Evolutionary conservation across 1,140 invertebrate species (phyloP).

Genomic region (Zaprionus vittiger): DNA sequence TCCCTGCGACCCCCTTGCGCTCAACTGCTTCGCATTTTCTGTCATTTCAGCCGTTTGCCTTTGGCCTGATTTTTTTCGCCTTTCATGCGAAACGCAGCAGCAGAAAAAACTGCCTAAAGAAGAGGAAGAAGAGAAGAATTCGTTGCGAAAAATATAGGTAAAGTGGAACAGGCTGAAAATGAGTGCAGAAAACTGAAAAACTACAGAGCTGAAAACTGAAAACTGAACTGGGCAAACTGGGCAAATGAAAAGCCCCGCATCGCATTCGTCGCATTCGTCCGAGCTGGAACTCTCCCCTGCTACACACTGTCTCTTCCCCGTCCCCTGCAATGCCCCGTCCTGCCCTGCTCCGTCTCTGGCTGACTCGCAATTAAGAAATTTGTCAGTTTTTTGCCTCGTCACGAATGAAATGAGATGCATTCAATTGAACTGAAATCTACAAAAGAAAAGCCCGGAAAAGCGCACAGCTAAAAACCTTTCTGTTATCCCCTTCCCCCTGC

Average conservation of each 20-base stretch:
- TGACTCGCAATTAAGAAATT: conserved; percentile 78
- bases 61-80: conserved; percentile 49
- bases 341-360: conserved; percentile 12
- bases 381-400: conserved; percentile 62
- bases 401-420: conserved; percentile 75
- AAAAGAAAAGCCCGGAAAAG: conserved; percentile 45
- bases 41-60: conserved; percentile 49
- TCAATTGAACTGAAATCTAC: conserved; percentile 68
- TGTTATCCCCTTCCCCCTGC: neutral
- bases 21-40: conserved; percentile 39
- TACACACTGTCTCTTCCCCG: neutral
- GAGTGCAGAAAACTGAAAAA: neutral
- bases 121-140: neutral
- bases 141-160: conserved; percentile 17
- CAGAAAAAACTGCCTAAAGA: conserved; percentile 13
- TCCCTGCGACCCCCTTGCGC: neutral
- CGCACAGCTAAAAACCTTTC: conserved; percentile 24
- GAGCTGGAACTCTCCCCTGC: neutral
- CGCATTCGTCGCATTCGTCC: neutral
- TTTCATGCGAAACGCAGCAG: conserved; percentile 21
- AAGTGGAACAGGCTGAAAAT: neutral
- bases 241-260: conserved; percentile 55
- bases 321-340: neutral
- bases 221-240: neutral
- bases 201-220: neutral